phyloP scores from a whole-genome alignment of 2,797 vertebrate species.

The Clarias laeviceps region DNA sequence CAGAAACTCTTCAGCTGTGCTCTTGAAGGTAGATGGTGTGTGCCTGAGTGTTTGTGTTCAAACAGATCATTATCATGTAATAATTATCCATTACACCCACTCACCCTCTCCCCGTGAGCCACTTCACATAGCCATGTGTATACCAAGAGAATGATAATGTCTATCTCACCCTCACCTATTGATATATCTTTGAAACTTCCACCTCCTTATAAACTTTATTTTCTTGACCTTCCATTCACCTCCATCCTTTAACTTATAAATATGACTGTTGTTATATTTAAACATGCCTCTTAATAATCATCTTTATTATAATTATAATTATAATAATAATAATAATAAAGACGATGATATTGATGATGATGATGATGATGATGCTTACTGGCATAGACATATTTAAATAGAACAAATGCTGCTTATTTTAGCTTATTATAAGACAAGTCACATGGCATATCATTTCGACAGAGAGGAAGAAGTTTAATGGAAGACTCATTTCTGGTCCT shows the following conservation, averaged over 20 bases:
- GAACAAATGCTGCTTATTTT: no score
- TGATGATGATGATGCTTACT: no score
- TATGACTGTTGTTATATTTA: not conserved
- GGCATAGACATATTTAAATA: no score
- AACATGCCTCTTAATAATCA: not conserved
- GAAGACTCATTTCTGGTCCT: not conserved
- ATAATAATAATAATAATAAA: no score
- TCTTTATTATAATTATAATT: no score
- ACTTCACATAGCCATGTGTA: conserved; percentile 32
- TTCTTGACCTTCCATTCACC: conserved; percentile 9
- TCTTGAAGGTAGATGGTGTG: conserved; percentile 58
- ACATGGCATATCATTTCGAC: not conserved
- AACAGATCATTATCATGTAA: conserved; percentile 71
- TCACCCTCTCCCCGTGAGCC: conserved; percentile 31
- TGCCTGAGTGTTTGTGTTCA: conserved; percentile 60
- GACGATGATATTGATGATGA: no score
- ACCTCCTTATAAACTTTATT: not conserved
- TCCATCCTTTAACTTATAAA: not conserved
- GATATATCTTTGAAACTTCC: conserved; percentile 5
- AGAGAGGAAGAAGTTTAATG: not conserved
- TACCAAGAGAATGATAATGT: conserved; percentile 10
- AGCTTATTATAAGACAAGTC: not conserved
- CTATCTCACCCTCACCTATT: conserved; percentile 3
- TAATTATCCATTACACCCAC: conserved; percentile 68
- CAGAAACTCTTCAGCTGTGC: conserved; percentile 52